These are phyloP conservation scores for Drosophila truncata DNA, from an alignment of 1,140 invertebrate genomes.

Conservation along the genomic window DNA sequence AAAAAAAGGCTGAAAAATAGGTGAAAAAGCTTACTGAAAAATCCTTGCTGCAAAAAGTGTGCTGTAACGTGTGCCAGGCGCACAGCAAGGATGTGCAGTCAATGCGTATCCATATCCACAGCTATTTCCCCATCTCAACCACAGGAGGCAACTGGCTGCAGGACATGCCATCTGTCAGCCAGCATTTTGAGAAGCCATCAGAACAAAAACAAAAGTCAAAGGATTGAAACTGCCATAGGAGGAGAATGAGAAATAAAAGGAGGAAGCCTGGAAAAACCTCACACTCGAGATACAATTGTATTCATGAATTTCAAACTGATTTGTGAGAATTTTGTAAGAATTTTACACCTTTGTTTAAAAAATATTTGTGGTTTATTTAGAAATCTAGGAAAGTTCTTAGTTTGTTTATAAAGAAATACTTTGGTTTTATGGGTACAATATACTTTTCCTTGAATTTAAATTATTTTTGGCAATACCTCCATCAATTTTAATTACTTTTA, in stretches of 20 bases:
- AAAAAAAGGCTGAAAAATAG: slow-evolving; percentile 55
- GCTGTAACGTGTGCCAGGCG: slow-evolving; percentile 67
- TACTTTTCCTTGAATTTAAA: background rate
- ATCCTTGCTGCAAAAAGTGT: slow-evolving; percentile 61
- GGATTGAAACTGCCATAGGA: slow-evolving; percentile 39
- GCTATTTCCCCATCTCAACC: slow-evolving; percentile 9
- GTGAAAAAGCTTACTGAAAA: slow-evolving; percentile 46
- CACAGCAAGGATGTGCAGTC: slow-evolving; percentile 55
- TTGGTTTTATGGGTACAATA: background rate
- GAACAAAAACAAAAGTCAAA: slow-evolving; percentile 56
- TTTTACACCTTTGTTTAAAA: background rate
- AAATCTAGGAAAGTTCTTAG: background rate
- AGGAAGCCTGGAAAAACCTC: background rate
- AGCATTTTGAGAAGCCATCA: slow-evolving; percentile 50
- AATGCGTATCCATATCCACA: slow-evolving; percentile 58
- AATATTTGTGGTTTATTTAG: background rate
- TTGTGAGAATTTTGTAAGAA: background rate
- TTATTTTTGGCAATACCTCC: too few species aligned
- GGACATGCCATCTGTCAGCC: slow-evolving; percentile 66
- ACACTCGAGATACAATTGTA: slow-evolving; percentile 32
- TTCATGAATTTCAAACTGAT: slow-evolving; percentile 18
- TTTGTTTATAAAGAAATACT: background rate
- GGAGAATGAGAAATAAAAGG: background rate
- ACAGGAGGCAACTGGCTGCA: slow-evolving; percentile 38
- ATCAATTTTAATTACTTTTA: background rate